Conservation (phyloP, 2,888 invertebrate genomes). For the Noctua fimbriata region DNA sequence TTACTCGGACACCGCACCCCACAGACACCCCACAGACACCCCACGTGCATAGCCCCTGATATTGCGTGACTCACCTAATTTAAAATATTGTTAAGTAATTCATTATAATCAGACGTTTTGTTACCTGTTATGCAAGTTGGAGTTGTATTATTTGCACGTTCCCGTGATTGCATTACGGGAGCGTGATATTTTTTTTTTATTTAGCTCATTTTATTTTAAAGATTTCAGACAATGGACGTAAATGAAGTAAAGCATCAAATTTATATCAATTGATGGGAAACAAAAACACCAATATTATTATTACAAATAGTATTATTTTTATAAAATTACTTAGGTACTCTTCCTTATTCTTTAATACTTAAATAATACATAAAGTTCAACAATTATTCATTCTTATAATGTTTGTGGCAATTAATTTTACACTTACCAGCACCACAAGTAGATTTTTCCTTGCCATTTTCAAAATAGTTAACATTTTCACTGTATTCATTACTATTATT, state of each 20-base stretch:
- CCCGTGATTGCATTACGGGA: neutral
- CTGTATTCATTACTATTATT: constrained; percentile 21
- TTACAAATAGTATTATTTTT: neutral
- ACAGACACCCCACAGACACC: constrained; percentile 27
- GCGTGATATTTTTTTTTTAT: neutral
- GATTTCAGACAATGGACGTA: neutral
- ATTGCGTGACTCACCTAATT: constrained; percentile 58
- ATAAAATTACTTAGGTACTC: neutral
- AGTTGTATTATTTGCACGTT: constrained; percentile 31
- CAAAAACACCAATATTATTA: neutral
- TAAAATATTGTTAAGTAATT: constrained; percentile 46
- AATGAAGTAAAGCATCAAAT: too few relatives aligned
- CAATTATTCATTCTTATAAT: constrained; percentile 40
- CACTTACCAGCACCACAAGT: constrained; percentile 31
- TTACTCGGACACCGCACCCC: constrained; percentile 19
- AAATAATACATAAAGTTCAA: neutral
- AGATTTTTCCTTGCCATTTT: constrained; percentile 22
- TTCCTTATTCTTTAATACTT: neutral
- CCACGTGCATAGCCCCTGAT: constrained; percentile 22
- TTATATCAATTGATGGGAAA: neutral
- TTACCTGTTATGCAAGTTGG: constrained; percentile 42
- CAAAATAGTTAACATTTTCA: constrained; percentile 25
- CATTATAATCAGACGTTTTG: constrained; percentile 48
- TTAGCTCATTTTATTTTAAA: neutral
- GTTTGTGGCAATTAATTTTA: constrained; percentile 38